Evolutionary conservation across 1,140 invertebrate species (phyloP).

Genomic region (Cydia pomonella): DNA sequence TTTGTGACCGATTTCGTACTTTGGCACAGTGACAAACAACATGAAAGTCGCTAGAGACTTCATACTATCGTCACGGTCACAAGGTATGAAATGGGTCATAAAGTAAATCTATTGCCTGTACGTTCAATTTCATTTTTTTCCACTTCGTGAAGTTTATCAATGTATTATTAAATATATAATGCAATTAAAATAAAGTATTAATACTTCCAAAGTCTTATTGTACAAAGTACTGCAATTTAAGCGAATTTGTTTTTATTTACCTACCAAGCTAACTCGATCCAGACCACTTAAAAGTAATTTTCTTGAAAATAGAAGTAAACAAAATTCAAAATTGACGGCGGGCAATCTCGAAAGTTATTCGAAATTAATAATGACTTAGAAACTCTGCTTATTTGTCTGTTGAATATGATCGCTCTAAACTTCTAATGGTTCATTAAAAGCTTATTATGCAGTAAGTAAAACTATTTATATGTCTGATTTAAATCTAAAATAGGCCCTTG

Average conservation of each 20-base stretch:
- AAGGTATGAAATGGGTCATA: too few species aligned
- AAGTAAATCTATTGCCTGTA: too few species aligned
- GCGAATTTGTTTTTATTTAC: neutral
- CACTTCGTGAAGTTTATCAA: neutral
- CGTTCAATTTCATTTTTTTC: too few species aligned
- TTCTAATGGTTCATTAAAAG: conserved; percentile 9
- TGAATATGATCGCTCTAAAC: neutral
- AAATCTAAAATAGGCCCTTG: too few species aligned
- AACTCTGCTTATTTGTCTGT: conserved; percentile 1
- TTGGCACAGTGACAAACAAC: too few species aligned
- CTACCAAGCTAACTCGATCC: neutral
- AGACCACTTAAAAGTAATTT: conserved; percentile 7
- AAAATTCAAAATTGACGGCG: neutral
- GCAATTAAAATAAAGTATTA: too few species aligned
- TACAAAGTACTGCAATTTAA: neutral
- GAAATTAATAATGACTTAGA: conserved; percentile 1
- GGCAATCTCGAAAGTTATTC: neutral
- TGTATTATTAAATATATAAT: neutral
- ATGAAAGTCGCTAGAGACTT: too few species aligned
- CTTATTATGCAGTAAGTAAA: too few species aligned
- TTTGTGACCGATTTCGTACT: too few species aligned
- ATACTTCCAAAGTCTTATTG: too few species aligned
- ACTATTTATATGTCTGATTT: too few species aligned
- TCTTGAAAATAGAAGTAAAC: neutral
- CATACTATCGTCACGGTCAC: too few species aligned